Evolutionary conservation across 2,888 invertebrate genomes (phyloP).

Genomic region (Empis stercorea): DNA sequence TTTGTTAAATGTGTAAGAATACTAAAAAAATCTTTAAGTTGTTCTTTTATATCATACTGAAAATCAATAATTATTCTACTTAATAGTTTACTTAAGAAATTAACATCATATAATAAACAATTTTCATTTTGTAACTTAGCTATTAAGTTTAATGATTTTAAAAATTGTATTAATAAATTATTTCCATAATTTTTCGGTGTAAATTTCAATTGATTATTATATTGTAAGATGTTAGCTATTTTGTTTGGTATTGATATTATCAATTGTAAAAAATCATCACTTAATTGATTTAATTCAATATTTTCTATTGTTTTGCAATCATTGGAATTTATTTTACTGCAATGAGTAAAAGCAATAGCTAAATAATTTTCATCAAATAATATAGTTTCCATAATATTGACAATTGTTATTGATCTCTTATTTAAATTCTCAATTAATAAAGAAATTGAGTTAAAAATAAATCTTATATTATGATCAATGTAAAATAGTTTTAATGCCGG

Average conservation of each 20-base stretch:
- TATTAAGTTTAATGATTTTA: slow-evolving; percentile 49
- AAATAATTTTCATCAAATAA: slow-evolving; percentile 21
- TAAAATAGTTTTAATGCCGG: slow-evolving; percentile 23
- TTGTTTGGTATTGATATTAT: slow-evolving; percentile 55
- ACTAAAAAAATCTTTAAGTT: slow-evolving; percentile 41
- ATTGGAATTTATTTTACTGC: slow-evolving; percentile 3
- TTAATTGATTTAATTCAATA: slow-evolving; percentile 25
- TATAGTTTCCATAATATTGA: slow-evolving; percentile 18
- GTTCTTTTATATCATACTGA: slow-evolving; percentile 37
- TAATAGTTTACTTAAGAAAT: slow-evolving; percentile 42
- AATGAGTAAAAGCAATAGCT: slow-evolving; percentile 17
- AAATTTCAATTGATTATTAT: slow-evolving; percentile 44
- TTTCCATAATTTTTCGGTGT: slow-evolving; percentile 44
- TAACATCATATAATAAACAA: slow-evolving; percentile 15
- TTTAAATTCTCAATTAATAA: slow-evolving; percentile 16
- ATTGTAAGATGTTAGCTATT: slow-evolving; percentile 52
- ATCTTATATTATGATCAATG: slow-evolving; percentile 26
- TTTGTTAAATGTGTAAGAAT: slow-evolving; percentile 38
- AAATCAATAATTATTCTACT: slow-evolving; percentile 49
- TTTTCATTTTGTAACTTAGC: slow-evolving; percentile 22
- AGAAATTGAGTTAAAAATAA: slow-evolving; percentile 22
- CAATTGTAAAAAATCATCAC: slow-evolving; percentile 46
- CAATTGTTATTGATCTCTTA: slow-evolving; percentile 13
- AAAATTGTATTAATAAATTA: slow-evolving; percentile 45
- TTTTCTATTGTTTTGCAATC: slow-evolving; percentile 17